A percentile compares a stretch with the other conserved stretches of the same genome.
These are phyloP conservation scores for Troilus luridus DNA, from an alignment of 2,888 invertebrate genomes.

Conservation along the genomic window DNA sequence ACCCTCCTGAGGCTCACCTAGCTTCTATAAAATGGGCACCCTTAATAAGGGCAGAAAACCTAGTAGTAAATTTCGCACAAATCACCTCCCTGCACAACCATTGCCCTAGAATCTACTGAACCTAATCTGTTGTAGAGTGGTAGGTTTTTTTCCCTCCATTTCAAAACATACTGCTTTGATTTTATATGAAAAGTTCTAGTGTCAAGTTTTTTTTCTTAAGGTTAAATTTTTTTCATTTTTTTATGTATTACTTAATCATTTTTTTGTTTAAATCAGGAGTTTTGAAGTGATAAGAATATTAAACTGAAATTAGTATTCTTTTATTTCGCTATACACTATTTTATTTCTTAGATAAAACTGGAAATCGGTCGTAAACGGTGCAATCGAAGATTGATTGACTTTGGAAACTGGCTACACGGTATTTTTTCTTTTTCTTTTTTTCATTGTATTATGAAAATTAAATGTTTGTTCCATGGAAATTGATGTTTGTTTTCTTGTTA, in stretches of 20 bases:
- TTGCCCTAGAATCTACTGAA: too few species aligned
- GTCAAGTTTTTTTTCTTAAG: neutral
- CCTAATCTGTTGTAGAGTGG: too few species aligned
- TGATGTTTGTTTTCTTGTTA: neutral
- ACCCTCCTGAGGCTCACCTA: too few species aligned
- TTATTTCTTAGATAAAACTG: neutral
- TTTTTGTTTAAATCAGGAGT: neutral
- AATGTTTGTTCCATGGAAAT: neutral
- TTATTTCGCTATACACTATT: neutral
- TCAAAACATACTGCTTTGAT: neutral
- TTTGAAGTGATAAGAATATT: neutral
- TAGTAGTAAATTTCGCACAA: too few species aligned
- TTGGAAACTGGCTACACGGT: neutral
- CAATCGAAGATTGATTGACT: conserved; percentile 13
- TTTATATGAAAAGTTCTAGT: neutral
- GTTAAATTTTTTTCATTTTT: neutral
- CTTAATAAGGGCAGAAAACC: too few species aligned
- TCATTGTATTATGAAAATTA: neutral
- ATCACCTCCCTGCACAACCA: too few species aligned
- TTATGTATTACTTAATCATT: neutral
- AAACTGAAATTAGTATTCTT: neutral
- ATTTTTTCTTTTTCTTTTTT: neutral
- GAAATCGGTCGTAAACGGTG: neutral
- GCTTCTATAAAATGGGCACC: too few species aligned
- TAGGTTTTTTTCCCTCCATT: neutral